These are phyloP conservation scores for Encarsia formosa DNA, from an alignment of 2,888 invertebrate genomes.

Conservation along the genomic window DNA sequence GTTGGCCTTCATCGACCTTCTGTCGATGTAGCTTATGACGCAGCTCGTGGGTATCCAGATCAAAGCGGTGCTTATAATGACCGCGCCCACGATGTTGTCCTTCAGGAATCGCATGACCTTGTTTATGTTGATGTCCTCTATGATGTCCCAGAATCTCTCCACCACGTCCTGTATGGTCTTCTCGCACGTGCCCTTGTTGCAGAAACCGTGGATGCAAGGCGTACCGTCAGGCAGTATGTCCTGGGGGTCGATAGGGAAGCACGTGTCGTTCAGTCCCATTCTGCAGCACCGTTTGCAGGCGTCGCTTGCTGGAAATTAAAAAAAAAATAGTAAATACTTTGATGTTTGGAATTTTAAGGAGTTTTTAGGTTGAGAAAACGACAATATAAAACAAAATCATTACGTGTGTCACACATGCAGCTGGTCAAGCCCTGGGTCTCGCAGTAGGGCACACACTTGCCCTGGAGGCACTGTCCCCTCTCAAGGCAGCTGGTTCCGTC, in stretches of 20 bases:
- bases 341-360: not conserved
- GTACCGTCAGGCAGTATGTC: constrained; percentile 90
- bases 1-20: constrained; percentile 67
- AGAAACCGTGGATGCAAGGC: constrained; percentile 95
- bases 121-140: constrained; percentile 93
- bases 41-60: constrained; percentile 95
- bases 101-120: constrained; percentile 83
- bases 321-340: not conserved
- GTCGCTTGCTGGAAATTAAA: constrained; percentile 69
- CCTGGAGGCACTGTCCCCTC: constrained; percentile 82
- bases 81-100: constrained; percentile 91
- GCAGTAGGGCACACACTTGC: constrained; percentile 93
- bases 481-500: constrained; percentile 88
- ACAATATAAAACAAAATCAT: constrained; percentile 37
- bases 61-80: constrained; percentile 84
- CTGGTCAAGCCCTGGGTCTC: constrained; percentile 89
- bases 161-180: constrained; percentile 94
- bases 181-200: constrained; percentile 91
- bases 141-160: constrained; percentile 95
- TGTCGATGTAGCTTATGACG: constrained; percentile 78
- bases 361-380: not conserved
- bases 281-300: constrained; percentile 94
- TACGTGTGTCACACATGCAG: constrained; percentile 94
- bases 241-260: constrained; percentile 82
- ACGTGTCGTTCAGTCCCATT: constrained; percentile 85